A percentile compares a stretch with the other conserved stretches of the same genome.
Evolutionary conservation across 2,113 vertebrate species (phyloP).

Genomic region (Nesospiza acunhae): DNA sequence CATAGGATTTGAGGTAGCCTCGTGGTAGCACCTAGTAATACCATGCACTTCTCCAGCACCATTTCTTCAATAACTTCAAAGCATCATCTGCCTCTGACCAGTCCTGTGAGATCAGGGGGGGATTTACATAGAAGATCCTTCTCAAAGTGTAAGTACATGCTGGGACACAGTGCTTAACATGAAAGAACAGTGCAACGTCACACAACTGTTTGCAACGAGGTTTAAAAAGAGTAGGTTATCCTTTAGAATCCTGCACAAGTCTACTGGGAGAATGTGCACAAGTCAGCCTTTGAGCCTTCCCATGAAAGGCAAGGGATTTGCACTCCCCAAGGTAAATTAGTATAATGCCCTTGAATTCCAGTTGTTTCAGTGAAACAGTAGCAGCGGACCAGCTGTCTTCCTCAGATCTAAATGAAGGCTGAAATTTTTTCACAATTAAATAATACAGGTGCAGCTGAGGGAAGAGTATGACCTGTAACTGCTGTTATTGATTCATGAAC

Average conservation of each 20-base stretch:
- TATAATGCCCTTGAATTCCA: background rate
- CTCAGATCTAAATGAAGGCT: background rate
- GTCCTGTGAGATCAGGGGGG: background rate
- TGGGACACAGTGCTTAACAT: background rate
- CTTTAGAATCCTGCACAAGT: background rate
- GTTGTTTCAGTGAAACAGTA: background rate
- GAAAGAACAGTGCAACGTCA: background rate
- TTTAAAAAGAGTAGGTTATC: background rate
- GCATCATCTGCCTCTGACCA: background rate
- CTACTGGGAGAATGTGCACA: background rate
- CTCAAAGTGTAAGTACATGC: background rate
- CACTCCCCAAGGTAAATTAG: background rate
- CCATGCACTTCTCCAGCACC: background rate
- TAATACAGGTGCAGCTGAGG: background rate
- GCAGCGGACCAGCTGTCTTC: background rate
- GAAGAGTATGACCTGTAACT: background rate
- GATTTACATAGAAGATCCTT: background rate
- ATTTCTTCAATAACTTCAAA: background rate
- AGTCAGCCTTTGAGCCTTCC: background rate
- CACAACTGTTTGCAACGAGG: background rate
- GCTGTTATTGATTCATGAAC: conserved; percentile 26
- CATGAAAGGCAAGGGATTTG: background rate
- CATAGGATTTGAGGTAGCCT: background rate
- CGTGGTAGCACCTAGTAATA: background rate
- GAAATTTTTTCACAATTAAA: background rate